These are phyloP conservation scores for Mycetomoellerius zeteki DNA, from an alignment of 1,140 invertebrate genomes.

Conservation along the genomic window DNA sequence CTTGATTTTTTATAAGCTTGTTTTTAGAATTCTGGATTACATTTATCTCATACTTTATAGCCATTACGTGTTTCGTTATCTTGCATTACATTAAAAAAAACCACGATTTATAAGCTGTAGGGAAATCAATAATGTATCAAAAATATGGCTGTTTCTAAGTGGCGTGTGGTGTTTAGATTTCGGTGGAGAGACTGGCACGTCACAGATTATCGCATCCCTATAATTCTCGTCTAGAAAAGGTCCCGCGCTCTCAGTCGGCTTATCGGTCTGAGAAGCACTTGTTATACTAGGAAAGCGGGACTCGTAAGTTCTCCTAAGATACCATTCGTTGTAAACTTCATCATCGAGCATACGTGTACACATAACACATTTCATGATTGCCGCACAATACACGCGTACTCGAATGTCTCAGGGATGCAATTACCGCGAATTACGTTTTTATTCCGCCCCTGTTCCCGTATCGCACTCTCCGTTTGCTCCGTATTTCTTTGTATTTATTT, in stretches of 20 bases:
- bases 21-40: neutral
- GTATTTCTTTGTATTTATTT: constrained; percentile 20
- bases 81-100: neutral
- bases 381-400: constrained; percentile 63
- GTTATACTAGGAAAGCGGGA: constrained; percentile 46
- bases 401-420: constrained; percentile 64
- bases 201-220: constrained; percentile 64
- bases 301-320: constrained; percentile 32
- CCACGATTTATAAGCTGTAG: neutral
- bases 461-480: neutral
- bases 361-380: constrained; percentile 33
- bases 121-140: constrained; percentile 1
- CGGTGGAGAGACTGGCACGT: constrained; percentile 24
- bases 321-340: constrained; percentile 51
- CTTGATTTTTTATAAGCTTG: neutral
- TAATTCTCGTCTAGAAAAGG: constrained; percentile 71
- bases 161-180: constrained; percentile 10
- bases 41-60: constrained; percentile 20
- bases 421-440: constrained; percentile 55
- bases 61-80: constrained; percentile 1
- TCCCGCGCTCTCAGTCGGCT: constrained; percentile 47
- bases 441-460: neutral
- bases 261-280: constrained; percentile 77
- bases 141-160: constrained; percentile 21
- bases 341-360: constrained; percentile 16